phyloP scores from a whole-genome alignment of 2,888 invertebrate species.

The Hermaeophaga mercurialis region DNA sequence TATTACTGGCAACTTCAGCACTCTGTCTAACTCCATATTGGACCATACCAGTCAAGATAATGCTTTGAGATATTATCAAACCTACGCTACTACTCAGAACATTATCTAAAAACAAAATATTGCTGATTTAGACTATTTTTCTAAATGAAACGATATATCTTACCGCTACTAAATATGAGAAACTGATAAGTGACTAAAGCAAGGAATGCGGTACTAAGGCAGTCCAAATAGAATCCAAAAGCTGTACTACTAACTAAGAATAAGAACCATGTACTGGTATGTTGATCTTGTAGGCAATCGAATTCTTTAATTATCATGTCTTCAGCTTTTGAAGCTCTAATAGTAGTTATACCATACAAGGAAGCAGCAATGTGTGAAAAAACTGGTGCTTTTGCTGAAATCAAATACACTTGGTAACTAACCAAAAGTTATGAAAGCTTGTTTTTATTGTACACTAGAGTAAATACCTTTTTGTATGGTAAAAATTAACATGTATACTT shows the following conservation, averaged over 20 bases:
- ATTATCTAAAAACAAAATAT: constrained; percentile 16
- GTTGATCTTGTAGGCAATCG: constrained; percentile 72
- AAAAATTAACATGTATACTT: too few species aligned
- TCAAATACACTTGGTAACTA: background rate
- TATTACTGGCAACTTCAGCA: constrained; percentile 76
- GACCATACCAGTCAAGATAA: constrained; percentile 79
- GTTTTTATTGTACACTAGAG: background rate
- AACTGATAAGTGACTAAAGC: constrained; percentile 68
- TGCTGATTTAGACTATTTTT: background rate
- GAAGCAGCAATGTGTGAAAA: constrained; percentile 90
- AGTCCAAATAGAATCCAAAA: constrained; percentile 69
- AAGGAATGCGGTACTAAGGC: constrained; percentile 68
- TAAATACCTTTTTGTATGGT: too few species aligned
- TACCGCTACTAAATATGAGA: constrained; percentile 65
- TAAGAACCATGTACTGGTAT: constrained; percentile 68
- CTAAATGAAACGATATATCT: background rate
- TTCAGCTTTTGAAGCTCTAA: constrained; percentile 78
- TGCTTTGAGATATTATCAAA: constrained; percentile 72
- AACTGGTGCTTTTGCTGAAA: constrained; percentile 81
- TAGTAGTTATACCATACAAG: constrained; percentile 83
- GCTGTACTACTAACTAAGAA: constrained; percentile 66
- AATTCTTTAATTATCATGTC: constrained; percentile 76
- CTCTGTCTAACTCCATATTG: constrained; percentile 81
- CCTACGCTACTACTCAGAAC: constrained; percentile 71
- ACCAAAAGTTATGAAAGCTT: too few species aligned